Base-by-base conservation (phyloP, 2,113 vertebrate species). In the Campylorhamphus procurvoides region DNA sequence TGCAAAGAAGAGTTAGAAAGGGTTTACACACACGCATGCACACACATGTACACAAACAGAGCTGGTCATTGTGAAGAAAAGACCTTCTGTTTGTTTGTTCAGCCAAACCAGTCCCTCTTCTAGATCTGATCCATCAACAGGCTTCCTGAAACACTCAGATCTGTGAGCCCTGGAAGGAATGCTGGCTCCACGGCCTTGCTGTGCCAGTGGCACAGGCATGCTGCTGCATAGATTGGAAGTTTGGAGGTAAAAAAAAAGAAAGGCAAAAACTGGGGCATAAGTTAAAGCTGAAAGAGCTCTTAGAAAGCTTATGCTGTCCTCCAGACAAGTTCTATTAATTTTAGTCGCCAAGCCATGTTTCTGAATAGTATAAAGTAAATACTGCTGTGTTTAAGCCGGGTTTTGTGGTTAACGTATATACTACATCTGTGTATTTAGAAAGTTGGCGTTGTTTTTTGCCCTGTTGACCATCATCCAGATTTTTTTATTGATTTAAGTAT, bases 361-460 rank as follows among this genome's bases (percentile, higher is more conserved):
- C 93, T 94, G 89, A 94, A 81, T 68, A 72, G 77, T 71, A 93
- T 91, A 82, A 95, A 92, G 63, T 93, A 96, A 97, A 96, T 89
- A 89, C 66, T 84, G 56, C 73, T 94, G 58, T 89, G 93, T 90
- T 92, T 91, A 89, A 93, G 59, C 82, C 73, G 59, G 75, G 39
- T 76, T 81, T 71, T 1, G 4, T 68, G 33, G 62, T 90, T 94
- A 85, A 80, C 83, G 28, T 77, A 58, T 93, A 78, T 74, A 49
- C 44, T 84, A 74, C 67, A 77, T 55, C 85, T 78, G 47, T 72
- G 58, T 53, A 49, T 85, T 96, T 81, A 35, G 76, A 91, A 94
- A 72, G 78, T 14, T 87, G 79, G 63, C 7, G 15, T 37, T 87
- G 59, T 47, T 75, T 84, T 96, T 86, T 84, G 87, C 84, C 85